Evolutionary conservation across 2,888 invertebrate genomes (phyloP), one percentile per base, ranked within the genome.

Genomic region (Xestia sexstrigata): DNA sequence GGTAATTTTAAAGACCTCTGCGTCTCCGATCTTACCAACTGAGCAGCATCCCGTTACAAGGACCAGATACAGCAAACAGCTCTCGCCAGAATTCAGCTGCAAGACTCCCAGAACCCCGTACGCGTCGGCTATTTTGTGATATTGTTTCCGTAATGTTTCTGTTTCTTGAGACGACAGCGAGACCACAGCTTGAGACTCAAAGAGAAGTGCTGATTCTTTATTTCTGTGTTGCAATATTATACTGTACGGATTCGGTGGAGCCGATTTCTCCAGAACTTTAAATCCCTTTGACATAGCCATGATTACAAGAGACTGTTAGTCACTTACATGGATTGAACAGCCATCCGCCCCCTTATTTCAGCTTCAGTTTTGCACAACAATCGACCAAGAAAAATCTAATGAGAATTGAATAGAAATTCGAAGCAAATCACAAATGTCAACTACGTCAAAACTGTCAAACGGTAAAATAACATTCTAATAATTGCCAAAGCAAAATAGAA

Each of bases 231-330:
- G 99, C 90, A 99, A 96, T 87, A 99, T 97, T 82, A 99, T 97
- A 94, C 99, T 99, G 93, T 99, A 99, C 20, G 99, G 99, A 93
- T 97, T 98, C 73, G 98, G 98, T 58, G 98, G 98, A 88, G 98
- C 98, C 81, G 98, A 97, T 95, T 99, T 99, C 95, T 99, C 99
- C 90, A 98, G 97, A 88, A 99, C 98, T 89, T 99, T 98, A 96
- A 99, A 99, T 85, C 98, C 98, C 96, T 99, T 99, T 91, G 99
- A 99, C 98, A 99, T 98, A 92, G 99, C 99, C 99, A 99, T 99
- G 89, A 87, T 89, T 89, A 87, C 70, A 73, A 77, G 72, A 79
- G 74, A 84, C 74, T 77, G 67, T 77, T 70, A 74, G 78, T 86
- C 78, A 87, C 80, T 90, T 88, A 93, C 91, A 88, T 91, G 84